phyloP scores from a whole-genome alignment of 2,797 vertebrate genomes.

The Catharus ustulatus region DNA sequence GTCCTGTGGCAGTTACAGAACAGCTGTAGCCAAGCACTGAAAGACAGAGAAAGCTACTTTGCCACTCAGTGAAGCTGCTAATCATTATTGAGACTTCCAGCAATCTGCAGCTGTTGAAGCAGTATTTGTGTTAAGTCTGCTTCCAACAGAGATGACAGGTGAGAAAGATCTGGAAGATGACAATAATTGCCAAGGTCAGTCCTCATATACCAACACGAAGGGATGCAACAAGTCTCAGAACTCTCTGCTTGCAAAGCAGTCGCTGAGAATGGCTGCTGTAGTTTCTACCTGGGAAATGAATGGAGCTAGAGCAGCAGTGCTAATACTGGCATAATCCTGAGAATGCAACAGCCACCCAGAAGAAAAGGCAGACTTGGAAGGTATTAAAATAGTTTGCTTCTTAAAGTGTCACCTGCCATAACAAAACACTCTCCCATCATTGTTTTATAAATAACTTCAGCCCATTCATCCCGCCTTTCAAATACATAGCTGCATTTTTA shows the following conservation, averaged over 20 bases:
- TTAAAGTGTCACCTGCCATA: not conserved
- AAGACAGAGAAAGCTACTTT: not conserved
- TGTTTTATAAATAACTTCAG: not conserved
- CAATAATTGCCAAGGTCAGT: not conserved
- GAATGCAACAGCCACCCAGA: not conserved
- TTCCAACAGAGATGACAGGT: not conserved
- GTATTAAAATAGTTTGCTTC: not conserved
- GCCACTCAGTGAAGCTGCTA: not conserved
- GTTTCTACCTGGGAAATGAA: not conserved
- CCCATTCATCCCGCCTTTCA: not conserved
- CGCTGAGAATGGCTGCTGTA: not conserved
- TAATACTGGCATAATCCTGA: not conserved
- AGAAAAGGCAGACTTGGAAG: not conserved
- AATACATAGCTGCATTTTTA: not conserved
- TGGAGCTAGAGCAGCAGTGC: not conserved
- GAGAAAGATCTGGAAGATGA: not conserved
- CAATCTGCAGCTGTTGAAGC: not conserved
- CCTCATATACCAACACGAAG: not conserved
- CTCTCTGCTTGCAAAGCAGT: not conserved
- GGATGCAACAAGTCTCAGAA: not conserved
- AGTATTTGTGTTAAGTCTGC: not conserved
- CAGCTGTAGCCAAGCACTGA: not conserved
- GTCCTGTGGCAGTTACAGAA: not conserved
- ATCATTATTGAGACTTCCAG: not conserved
- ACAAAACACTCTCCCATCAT: not conserved